Conservation (phyloP, 92 coral and sea anemone genomes). For the Muricea muricata region DNA sequence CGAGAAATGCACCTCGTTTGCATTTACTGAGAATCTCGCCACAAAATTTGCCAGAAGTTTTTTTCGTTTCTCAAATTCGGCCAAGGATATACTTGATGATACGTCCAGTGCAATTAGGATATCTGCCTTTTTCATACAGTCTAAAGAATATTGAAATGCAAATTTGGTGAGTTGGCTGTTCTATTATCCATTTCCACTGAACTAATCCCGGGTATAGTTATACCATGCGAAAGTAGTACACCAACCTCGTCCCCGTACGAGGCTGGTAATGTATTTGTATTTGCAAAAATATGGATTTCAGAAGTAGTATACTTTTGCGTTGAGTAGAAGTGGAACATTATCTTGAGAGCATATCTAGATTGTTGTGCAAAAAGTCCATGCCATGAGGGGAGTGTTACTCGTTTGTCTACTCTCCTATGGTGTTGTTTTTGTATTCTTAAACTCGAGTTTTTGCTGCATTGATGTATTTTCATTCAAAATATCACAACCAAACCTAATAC, state of each 20-base stretch:
- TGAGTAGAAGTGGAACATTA: no score
- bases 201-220: no score
- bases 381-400: neutral
- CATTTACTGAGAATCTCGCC: conserved; percentile 15
- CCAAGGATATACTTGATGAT: conserved; percentile 33
- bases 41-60: neutral
- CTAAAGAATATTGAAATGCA: neutral
- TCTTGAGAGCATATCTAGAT: neutral
- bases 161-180: neutral
- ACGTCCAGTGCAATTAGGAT: conserved; percentile 38
- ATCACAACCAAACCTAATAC: neutral
- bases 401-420: neutral
- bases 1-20: conserved; percentile 37
- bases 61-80: neutral
- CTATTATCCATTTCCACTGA: neutral
- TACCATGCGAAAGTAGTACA: no score
- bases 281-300: neutral
- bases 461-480: no score
- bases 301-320: no score
- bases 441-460: neutral
- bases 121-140: conserved; percentile 30
- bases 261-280: no score
- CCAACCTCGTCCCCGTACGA: no score
- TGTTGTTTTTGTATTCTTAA: neutral
- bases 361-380: neutral